A percentile compares a stretch with the other conserved stretches of the same genome.
Evolutionary conservation across 2,888 invertebrate genomes (phyloP).

Genomic region (Eueremaeus valkanovi): DNA sequence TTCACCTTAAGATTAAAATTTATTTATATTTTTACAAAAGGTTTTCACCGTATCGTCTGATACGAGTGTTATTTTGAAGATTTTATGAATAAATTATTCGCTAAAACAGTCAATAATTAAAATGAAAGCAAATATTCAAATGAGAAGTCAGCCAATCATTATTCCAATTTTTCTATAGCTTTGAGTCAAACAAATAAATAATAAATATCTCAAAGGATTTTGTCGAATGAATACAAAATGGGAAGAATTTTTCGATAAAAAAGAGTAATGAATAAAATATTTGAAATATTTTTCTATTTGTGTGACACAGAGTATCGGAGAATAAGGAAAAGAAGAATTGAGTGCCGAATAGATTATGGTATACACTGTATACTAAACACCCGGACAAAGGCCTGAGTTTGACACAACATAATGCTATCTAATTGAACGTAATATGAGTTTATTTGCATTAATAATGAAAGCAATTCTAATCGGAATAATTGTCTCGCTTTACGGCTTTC

Average conservation of each 20-base stretch:
- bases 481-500: background rate
- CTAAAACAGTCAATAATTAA: too few relatives aligned
- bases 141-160: background rate
- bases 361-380: too few relatives aligned
- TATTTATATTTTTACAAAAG: too few relatives aligned
- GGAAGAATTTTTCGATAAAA: background rate
- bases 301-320: background rate
- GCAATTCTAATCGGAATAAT: slow-evolving; percentile 1
- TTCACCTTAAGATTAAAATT: too few relatives aligned
- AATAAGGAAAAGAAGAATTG: background rate
- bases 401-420: too few relatives aligned
- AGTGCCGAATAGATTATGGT: too few relatives aligned
- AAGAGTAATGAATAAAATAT: slow-evolving; percentile 10
- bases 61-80: too few relatives aligned
- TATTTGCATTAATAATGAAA: slow-evolving; percentile 4
- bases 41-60: too few relatives aligned
- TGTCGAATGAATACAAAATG: background rate
- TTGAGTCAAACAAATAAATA: slow-evolving; percentile 15
- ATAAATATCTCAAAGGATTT: background rate
- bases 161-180: background rate
- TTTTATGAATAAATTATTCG: too few relatives aligned
- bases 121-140: background rate
- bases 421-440: too few relatives aligned
- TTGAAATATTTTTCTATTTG: slow-evolving; percentile 1
- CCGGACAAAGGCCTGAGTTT: too few relatives aligned